A percentile compares a stretch with the other conserved stretches of the same genome.
Conservation (phyloP, 2,113 vertebrate species). For the Microtus richardsoni region DNA sequence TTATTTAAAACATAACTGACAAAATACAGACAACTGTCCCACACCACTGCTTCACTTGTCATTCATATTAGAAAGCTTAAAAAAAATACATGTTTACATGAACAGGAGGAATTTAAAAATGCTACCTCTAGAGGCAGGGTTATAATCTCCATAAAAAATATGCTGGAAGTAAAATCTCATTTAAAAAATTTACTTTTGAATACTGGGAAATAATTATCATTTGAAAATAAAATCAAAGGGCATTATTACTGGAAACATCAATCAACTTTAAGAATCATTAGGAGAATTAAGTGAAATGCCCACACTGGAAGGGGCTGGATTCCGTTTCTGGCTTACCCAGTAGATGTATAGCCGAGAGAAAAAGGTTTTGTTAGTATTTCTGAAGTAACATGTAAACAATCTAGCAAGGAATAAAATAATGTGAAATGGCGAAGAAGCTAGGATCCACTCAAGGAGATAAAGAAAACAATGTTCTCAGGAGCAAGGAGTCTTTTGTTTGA, state of each 20-base stretch:
- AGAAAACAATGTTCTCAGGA: neutral
- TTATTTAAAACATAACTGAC: too few relatives aligned
- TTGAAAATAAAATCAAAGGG: conserved; percentile 51
- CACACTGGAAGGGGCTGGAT: neutral
- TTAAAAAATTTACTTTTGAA: neutral
- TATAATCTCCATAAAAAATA: conserved; percentile 21
- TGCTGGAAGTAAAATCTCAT: conserved; percentile 27
- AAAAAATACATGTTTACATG: neutral
- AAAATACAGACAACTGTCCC: too few relatives aligned
- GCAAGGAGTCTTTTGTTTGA: neutral
- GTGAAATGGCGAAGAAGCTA: conserved; percentile 41
- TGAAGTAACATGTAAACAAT: conserved; percentile 24
- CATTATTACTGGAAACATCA: conserved; percentile 34
- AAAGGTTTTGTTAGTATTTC: conserved; percentile 33
- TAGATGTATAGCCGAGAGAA: neutral
- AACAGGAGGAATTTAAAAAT: neutral
- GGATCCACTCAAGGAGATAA: neutral
- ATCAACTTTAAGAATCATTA: neutral
- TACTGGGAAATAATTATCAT: conserved; percentile 7
- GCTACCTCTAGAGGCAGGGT: neutral
- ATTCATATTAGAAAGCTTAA: neutral
- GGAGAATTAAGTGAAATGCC: conserved; percentile 39
- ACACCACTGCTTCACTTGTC: neutral
- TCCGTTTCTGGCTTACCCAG: neutral
- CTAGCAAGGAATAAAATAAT: conserved; percentile 29